Conservation (phyloP, 2,888 invertebrate genomes). For the Lasioglossum villosulum region DNA sequence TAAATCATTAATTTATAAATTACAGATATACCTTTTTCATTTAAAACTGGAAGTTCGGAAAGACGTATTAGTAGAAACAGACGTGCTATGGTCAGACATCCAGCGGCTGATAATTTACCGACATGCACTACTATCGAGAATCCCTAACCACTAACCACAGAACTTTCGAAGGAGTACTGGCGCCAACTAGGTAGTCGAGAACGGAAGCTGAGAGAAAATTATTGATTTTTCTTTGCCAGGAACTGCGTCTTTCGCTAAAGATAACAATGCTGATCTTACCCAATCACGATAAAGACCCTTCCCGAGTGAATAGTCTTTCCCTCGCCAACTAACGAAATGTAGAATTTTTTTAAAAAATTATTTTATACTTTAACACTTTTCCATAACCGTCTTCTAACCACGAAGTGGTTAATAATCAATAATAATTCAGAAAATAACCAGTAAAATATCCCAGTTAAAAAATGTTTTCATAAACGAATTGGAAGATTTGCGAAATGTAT, state of each 20-base stretch:
- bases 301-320: not conserved
- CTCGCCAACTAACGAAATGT: not conserved
- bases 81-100: conserved; percentile 22
- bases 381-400: not conserved
- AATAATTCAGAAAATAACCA: too few relatives aligned
- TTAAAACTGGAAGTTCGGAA: not conserved
- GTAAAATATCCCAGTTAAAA: not conserved
- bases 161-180: conserved; percentile 62
- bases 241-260: not conserved
- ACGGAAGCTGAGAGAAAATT: conserved; percentile 60
- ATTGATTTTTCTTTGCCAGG: conserved; percentile 64
- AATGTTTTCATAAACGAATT: not conserved
- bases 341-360: not conserved
- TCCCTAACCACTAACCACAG: conserved; percentile 31
- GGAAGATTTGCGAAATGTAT: not conserved
- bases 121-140: conserved; percentile 54
- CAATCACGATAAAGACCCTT: conserved; percentile 27
- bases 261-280: conserved; percentile 33
- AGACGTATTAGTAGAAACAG: conserved; percentile 8
- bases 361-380: not conserved
- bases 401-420: too few relatives aligned
- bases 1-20: not conserved
- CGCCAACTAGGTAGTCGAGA: conserved; percentile 68
- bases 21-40: not conserved
- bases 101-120: conserved; percentile 75